Conservation (phyloP, 2,888 invertebrate species). For the Sminthurinus aureus region DNA sequence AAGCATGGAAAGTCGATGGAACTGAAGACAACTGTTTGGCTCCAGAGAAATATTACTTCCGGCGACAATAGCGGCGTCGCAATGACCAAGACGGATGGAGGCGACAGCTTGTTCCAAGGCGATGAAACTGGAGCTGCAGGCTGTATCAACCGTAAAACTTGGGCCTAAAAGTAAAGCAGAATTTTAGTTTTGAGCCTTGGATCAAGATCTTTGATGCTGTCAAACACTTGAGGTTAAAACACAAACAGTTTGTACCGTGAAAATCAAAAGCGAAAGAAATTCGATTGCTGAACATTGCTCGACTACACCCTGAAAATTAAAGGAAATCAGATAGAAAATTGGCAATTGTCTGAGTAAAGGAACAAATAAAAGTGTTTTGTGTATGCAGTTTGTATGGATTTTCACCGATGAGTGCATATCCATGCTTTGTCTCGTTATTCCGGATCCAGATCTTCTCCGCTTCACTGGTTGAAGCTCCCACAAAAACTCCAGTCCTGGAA, state of each 20-base stretch:
- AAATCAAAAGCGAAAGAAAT: background rate
- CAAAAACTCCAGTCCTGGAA: slow-evolving; percentile 27
- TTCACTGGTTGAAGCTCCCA: slow-evolving; percentile 14
- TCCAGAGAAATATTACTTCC: background rate
- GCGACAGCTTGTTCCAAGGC: background rate
- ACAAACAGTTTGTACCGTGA: background rate
- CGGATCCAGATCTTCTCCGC: slow-evolving; percentile 3
- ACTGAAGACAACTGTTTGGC: background rate
- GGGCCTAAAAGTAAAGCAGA: background rate
- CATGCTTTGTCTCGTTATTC: background rate
- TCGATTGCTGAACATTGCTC: background rate
- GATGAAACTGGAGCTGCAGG: background rate
- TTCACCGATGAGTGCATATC: background rate
- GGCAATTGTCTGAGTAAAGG: too few relatives aligned
- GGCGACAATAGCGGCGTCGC: background rate
- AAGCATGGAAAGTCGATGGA: background rate
- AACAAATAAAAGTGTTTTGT: too few relatives aligned
- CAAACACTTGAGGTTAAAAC: too few relatives aligned
- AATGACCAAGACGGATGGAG: background rate
- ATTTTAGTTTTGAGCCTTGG: too few relatives aligned
- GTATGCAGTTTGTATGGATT: too few relatives aligned
- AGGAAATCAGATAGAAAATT: too few relatives aligned
- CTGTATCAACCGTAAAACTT: background rate
- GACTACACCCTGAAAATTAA: too few relatives aligned
- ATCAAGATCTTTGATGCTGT: too few relatives aligned